Conservation (phyloP, 2,797 vertebrate genomes). For the Masticophis lateralis region DNA sequence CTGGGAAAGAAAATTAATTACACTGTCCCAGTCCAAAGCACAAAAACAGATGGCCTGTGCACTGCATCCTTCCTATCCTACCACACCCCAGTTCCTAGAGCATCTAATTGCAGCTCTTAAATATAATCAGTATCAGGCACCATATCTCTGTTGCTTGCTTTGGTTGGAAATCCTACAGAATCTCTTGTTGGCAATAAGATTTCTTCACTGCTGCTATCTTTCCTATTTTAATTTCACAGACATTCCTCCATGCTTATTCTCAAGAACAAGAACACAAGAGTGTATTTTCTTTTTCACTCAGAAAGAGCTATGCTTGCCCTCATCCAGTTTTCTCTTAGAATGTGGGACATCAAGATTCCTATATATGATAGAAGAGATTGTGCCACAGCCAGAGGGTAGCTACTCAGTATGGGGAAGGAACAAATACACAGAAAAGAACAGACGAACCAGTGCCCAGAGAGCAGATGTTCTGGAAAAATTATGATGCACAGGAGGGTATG, state of each 20-base stretch:
- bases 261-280: background rate
- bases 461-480: background rate
- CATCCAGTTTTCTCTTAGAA: background rate
- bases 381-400: background rate
- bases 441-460: background rate
- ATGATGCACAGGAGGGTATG: background rate
- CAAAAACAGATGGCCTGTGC: conserved; percentile 42
- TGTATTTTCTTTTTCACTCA: background rate
- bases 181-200: background rate
- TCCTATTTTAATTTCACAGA: background rate
- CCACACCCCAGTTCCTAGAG: background rate
- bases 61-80: background rate
- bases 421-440: background rate
- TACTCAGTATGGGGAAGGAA: background rate
- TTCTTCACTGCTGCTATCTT: background rate
- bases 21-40: conserved; percentile 45
- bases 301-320: background rate
- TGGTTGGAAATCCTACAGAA: conserved; percentile 8
- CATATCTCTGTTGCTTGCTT: conserved; percentile 25
- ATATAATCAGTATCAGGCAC: conserved; percentile 37
- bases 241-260: background rate
- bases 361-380: background rate
- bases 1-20: conserved; percentile 55
- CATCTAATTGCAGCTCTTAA: conserved; percentile 34
- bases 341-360: background rate